These are phyloP conservation scores for Petrophora chlorosata DNA, from an alignment of 2,888 invertebrate genomes.

Conservation along the genomic window DNA sequence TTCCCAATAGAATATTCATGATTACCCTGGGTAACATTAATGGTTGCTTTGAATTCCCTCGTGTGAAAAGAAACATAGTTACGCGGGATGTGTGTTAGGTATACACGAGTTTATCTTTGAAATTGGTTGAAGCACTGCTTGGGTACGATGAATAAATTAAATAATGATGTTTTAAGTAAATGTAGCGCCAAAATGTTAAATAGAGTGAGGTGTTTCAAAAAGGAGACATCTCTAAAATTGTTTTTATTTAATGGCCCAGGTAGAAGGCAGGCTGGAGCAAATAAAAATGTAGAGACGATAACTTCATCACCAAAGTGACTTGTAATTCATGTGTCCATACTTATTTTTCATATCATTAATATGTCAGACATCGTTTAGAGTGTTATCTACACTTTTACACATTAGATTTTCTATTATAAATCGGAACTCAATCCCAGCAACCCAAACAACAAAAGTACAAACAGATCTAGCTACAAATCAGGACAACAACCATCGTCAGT, in stretches of 20 bases:
- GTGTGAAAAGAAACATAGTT: slow-evolving; percentile 60
- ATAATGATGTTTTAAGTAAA: slow-evolving; percentile 27
- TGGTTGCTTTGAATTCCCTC: slow-evolving; percentile 69
- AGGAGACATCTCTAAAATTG: neutral
- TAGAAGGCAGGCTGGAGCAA: neutral
- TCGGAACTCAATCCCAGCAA: neutral
- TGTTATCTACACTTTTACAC: too few relatives aligned
- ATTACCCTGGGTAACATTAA: slow-evolving; percentile 67
- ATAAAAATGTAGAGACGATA: too few relatives aligned
- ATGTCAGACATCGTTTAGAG: too few relatives aligned
- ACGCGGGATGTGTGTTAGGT: slow-evolving; percentile 47
- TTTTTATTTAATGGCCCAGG: neutral
- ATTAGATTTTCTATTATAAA: too few relatives aligned
- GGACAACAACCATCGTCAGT: slow-evolving; percentile 5
- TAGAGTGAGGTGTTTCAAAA: neutral
- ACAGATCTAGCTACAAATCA: slow-evolving; percentile 3
- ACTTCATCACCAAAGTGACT: too few relatives aligned
- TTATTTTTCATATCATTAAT: too few relatives aligned
- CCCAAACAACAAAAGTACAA: neutral
- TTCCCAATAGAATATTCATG: slow-evolving; percentile 72
- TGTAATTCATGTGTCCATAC: too few relatives aligned
- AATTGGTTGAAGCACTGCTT: slow-evolving; percentile 46
- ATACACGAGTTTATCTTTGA: slow-evolving; percentile 51
- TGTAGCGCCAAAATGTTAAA: slow-evolving; percentile 8
- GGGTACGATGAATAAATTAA: slow-evolving; percentile 40